These are phyloP conservation scores for Paralichthys olivaceus DNA, from an alignment of 2,113 vertebrate genomes.

Conservation along the genomic window DNA sequence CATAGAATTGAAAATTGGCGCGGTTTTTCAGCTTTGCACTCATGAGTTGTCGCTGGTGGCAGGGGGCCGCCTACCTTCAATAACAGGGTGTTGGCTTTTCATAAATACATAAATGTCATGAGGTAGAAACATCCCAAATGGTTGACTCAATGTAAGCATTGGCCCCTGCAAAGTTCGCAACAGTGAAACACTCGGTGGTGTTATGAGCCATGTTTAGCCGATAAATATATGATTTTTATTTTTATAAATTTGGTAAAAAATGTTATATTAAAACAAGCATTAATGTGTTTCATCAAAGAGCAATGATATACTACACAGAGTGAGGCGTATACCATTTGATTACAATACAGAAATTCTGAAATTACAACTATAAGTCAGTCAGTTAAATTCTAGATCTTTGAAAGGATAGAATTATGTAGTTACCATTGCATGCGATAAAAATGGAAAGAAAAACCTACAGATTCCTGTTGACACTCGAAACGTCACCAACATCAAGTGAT, in stretches of 20 bases:
- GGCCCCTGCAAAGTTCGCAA: no score
- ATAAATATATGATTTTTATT: no score
- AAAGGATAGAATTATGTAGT: background rate
- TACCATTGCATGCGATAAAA: slow-evolving; percentile 4
- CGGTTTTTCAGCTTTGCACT: no score
- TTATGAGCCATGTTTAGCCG: no score
- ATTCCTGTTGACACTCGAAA: slow-evolving; percentile 23
- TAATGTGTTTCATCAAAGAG: background rate
- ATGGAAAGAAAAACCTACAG: background rate
- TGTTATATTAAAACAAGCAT: no score
- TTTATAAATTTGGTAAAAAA: no score
- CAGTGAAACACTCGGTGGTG: no score
- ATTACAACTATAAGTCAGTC: slow-evolving; percentile 5
- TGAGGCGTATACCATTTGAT: background rate
- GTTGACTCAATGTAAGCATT: no score
- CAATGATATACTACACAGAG: background rate
- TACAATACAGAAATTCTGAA: slow-evolving; percentile 3
- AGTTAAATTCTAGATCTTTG: slow-evolving; percentile 1
- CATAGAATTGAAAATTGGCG: background rate
- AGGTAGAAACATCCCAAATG: background rate
- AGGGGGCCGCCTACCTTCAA: background rate
- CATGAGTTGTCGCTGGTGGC: background rate
- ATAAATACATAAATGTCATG: background rate
- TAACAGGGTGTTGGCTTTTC: background rate
- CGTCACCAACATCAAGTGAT: slow-evolving; percentile 10